Base-by-base conservation (phyloP, 2,888 invertebrate species). In the Xestia xanthographa region DNA sequence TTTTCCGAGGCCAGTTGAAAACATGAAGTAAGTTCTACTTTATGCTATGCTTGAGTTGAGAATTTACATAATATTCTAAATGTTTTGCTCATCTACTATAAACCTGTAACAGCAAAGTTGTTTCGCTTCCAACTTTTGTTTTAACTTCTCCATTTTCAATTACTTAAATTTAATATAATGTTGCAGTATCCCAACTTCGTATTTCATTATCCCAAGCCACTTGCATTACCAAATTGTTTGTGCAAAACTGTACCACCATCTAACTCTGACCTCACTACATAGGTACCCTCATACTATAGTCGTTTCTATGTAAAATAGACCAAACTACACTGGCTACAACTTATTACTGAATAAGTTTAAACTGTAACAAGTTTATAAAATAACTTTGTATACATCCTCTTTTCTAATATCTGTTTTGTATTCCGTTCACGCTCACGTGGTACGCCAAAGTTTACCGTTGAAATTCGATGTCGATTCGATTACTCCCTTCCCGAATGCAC, bases 321-420 rank as follows among this genome's bases (percentile, higher is more conserved):
- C 73, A 77, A 71, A 66, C 69, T 70, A 62, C 43, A 60, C 72
- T 69, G 60, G 67, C 79, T 45, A 73, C 75, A 75, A 62, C n/a
- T 53, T 77, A 81, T 87, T 88, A n/a, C n/a, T n/a, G n/a, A n/a
- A n/a, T 77, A 88, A 85, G 89, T 90, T 86, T 70, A 50, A 90
- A 89, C 91, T 87, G 68, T 88, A 90, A 90, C 88, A 89, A 89
- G 85, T 89, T 90, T 90, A 89, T 90, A 85, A 88, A 90, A 89
- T 87, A 89, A 90, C 84, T 89, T 91, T 85, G 72, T 76, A n/a
- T n/a, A 86, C 88, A 88, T 84, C 85, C 84, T 84, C 82, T 85
- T 88, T 88, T 85, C 86, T 88, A 88, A 90, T 89, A 86, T 85
- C 76, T 81, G 80, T 88, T 92, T 87, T 79, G 86, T 89, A 91